Evolutionary conservation across 2,888 invertebrate species (phyloP), one percentile per base, ranked within the genome.

Genomic region (Drosophila diplacantha): DNA sequence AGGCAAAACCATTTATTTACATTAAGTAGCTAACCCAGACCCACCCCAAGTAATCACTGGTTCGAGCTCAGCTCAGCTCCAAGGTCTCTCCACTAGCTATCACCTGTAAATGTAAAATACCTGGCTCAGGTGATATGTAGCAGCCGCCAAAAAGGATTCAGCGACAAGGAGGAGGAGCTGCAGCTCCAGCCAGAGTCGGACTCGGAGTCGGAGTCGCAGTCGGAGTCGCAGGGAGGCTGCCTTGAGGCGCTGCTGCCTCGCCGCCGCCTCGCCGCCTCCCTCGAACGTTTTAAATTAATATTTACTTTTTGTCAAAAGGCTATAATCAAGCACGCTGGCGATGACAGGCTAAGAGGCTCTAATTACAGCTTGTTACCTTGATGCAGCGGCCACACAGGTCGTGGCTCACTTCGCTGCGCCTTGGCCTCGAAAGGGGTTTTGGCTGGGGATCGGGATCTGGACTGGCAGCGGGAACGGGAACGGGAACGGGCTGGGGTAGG

Each of bases 261-360:
- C 32, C 14, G 5, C 39, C 3, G 9, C 22, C 8, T 39, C 7
- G 20, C 20, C 7, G 20, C 20, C 38, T 39, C 11, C 37, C 72
- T 67, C 64, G 60, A 67, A 72, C 75, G 81, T 84, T 85, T 85
- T 83, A 84, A 87, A 87, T 87, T 86, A 87, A 87, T 87, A 87
- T 87, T 87, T 87, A 84, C 87, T 86, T 87, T 84, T 83, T 74
- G 84, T 79, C 79, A 86, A 83, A 81, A 83, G 82, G 83, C 86
- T 87, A 85, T 87, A 87, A 86, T 86, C 86, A 86, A 85, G 83
- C 79, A 81, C 81, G 78, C 76, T 85, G 85, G 85, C 87, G 87
- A 87, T 87, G 87, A 87, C 86, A 87, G 86, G 85, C 86, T 87
- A 87, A 87, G 85, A 85, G 87, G 80, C 83, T 85, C 85, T 87